A percentile compares a stretch with the other conserved stretches of the same genome.
phyloP scores from a whole-genome alignment of 2,888 invertebrate species.

The Hirtodrosophila duncani region DNA sequence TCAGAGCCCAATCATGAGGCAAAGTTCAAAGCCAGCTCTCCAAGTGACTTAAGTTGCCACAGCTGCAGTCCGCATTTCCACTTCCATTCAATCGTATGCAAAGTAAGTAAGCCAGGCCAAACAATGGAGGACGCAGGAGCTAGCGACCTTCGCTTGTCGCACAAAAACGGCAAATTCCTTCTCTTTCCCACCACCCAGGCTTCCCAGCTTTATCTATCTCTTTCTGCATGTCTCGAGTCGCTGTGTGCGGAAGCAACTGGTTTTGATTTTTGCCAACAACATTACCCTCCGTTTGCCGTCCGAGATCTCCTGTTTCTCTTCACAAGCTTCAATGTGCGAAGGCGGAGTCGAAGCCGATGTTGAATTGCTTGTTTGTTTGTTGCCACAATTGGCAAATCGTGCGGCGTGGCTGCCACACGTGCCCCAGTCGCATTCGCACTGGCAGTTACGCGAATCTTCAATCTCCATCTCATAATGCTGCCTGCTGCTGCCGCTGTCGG shows the following conservation, averaged over 20 bases:
- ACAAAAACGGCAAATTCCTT: constrained; percentile 17
- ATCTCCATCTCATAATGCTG: too few species aligned
- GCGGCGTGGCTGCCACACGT: too few species aligned
- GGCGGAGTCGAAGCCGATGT: constrained; percentile 33
- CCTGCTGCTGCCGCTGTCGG: constrained; percentile 15
- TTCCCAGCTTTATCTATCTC: too few species aligned
- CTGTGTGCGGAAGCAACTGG: constrained; percentile 57
- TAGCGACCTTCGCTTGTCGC: constrained; percentile 54
- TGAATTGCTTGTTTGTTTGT: constrained; percentile 42
- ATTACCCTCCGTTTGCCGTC: too few species aligned
- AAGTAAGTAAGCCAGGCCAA: constrained; percentile 31
- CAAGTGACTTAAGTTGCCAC: too few species aligned
- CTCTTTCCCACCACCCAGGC: too few species aligned
- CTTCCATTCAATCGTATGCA: constrained; percentile 46
- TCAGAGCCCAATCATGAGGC: constrained; percentile 33
- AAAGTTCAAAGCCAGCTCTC: constrained; percentile 65
- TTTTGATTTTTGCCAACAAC: constrained; percentile 48
- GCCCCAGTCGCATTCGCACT: constrained; percentile 6
- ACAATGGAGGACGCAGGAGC: constrained; percentile 8
- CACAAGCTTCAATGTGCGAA: too few species aligned
- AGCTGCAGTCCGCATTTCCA: constrained; percentile 18
- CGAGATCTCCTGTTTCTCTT: too few species aligned
- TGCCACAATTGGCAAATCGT: constrained; percentile 35
- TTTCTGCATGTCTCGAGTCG: constrained; percentile 4
- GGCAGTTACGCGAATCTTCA: neutral